Evolutionary conservation across 2,113 vertebrate species (phyloP), one percentile per base, ranked within the genome.

Genomic region (Percina caprodes): DNA sequence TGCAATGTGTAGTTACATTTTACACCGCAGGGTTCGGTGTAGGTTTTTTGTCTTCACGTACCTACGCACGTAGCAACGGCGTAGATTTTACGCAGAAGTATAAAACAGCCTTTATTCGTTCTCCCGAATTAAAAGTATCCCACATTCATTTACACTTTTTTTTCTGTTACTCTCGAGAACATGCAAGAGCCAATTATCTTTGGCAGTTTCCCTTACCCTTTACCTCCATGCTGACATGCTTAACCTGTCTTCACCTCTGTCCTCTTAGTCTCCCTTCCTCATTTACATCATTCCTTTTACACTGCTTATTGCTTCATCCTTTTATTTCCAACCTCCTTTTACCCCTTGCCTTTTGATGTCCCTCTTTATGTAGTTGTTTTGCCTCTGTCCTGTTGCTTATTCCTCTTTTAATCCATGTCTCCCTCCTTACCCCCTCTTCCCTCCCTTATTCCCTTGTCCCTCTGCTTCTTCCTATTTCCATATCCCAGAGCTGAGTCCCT

Each of bases 401-500:
- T 77, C 69, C 74, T 78, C 19, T 69, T 56, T 69, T 82, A 89
- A 86, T 88, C 90, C 85, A 60, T 70, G 55, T 72, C 65, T 77
- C 60, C 74, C 86, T 16, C 69, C 30, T 67, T 54, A 51, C 65
- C 35, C 46, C 46, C 46, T 69, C 68, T 39, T 16, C 61, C 74
- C 62, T 30, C 60, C 5, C 70, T 65, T 1, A 15, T 59, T 84
- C 60, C 26, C 82, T 18, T 48, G 77, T 83, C 79, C 80, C 75
- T 71, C 59, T 14, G 74, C 82, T 62, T 63, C 71, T 49, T 16
- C 46, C 1, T 66, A 81, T 87, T 85, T 88, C 82, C 89, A 83
- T 79, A 71, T 82, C 90, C 82, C 85, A 71, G 82, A 88, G 84
- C 92, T 51, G 74, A 71, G 80, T 85, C 76, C 82, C 90, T 54